phyloP scores from a whole-genome alignment of 1,140 invertebrate genomes.

The Diachasma alloeum region DNA sequence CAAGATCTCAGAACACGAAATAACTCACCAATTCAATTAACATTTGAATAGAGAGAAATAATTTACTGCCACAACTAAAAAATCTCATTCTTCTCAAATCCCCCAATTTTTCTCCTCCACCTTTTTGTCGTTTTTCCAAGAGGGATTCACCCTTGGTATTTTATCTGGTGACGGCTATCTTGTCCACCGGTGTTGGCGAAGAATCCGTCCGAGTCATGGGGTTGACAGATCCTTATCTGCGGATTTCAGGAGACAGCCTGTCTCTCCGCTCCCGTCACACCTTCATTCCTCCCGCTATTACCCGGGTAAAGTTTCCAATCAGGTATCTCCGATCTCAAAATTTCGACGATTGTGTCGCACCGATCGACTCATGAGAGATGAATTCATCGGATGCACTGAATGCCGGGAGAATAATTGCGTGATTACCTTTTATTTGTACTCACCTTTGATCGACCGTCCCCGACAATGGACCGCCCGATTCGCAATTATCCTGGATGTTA shows the following conservation, averaged over 20 bases:
- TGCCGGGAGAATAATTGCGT: slow-evolving; percentile 60
- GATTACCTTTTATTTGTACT: slow-evolving; percentile 58
- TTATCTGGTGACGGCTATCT: slow-evolving; percentile 56
- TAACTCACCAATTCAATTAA: not conserved
- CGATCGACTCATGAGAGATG: not conserved
- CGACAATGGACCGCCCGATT: slow-evolving; percentile 39
- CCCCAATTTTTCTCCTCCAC: not conserved
- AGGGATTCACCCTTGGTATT: slow-evolving; percentile 35
- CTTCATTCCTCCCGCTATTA: not conserved
- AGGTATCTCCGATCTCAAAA: not conserved
- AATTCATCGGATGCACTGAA: slow-evolving; percentile 18
- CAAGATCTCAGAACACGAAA: no score
- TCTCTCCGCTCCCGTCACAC: slow-evolving; percentile 42
- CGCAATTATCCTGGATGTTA: slow-evolving; percentile 57
- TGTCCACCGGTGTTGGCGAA: slow-evolving; percentile 45
- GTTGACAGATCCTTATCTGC: slow-evolving; percentile 58
- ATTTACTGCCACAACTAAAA: not conserved
- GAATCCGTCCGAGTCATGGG: slow-evolving; percentile 19
- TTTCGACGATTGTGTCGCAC: not conserved
- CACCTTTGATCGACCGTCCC: slow-evolving; percentile 54
- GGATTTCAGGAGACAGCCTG: slow-evolving; percentile 51
- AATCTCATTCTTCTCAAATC: not conserved
- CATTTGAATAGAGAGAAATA: not conserved
- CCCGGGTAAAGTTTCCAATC: not conserved
- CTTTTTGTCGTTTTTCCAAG: not conserved